Conservation (phyloP, 1,140 invertebrate genomes). For the Panonychus citri region DNA sequence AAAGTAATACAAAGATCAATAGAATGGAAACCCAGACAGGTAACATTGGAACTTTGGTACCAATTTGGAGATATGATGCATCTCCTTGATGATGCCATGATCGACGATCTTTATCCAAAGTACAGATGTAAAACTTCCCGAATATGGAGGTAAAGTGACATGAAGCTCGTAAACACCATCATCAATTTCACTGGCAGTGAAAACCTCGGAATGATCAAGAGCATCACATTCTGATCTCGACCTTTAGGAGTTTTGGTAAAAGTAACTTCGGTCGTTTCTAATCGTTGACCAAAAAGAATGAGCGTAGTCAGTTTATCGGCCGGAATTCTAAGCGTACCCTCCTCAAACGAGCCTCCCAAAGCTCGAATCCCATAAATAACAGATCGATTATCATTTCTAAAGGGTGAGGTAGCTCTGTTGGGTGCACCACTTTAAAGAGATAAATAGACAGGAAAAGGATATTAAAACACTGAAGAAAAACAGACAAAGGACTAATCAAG, state of each 20-base stretch:
- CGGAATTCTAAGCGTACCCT: not conserved
- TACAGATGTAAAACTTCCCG: not conserved
- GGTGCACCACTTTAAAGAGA: too few relatives aligned
- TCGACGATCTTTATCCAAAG: not conserved
- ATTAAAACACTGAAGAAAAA: too few relatives aligned
- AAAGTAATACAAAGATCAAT: constrained; percentile 39
- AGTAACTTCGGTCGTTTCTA: not conserved
- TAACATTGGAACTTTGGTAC: constrained; percentile 18
- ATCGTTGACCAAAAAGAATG: not conserved
- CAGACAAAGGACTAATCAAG: too few relatives aligned
- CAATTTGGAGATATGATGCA: constrained; percentile 16
- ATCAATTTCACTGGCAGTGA: not conserved
- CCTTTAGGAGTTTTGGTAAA: not conserved
- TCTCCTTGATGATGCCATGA: constrained; percentile 19
- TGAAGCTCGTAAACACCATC: not conserved
- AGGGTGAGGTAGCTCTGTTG: too few relatives aligned
- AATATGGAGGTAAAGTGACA: not conserved
- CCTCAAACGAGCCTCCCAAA: not conserved
- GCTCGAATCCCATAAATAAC: too few relatives aligned
- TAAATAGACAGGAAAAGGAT: too few relatives aligned
- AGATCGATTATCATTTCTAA: too few relatives aligned
- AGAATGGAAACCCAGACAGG: constrained; percentile 26
- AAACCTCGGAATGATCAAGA: not conserved
- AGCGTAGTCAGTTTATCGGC: not conserved
- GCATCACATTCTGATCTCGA: not conserved